A percentile compares a stretch with the other conserved stretches of the same genome.
These are phyloP conservation scores for Harmothoe impar DNA, from an alignment of 2,888 invertebrate species.

Conservation along the genomic window DNA sequence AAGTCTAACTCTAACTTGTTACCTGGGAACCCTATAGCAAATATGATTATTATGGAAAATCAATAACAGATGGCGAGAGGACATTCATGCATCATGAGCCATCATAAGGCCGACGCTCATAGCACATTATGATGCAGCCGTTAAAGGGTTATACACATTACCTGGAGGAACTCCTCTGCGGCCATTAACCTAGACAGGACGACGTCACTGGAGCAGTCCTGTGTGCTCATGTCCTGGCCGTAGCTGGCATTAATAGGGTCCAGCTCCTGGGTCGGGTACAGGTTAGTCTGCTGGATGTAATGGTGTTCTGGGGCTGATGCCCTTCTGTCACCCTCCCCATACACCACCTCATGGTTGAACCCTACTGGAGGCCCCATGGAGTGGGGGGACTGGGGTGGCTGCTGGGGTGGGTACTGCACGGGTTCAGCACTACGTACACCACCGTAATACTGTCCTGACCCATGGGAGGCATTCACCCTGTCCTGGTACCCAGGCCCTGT, in stretches of 20 bases:
- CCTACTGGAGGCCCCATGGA: background rate
- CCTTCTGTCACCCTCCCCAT: too few species aligned
- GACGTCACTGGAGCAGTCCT: constrained; percentile 56
- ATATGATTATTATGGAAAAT: too few species aligned
- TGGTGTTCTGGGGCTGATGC: background rate
- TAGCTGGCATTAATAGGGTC: background rate
- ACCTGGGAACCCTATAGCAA: too few species aligned
- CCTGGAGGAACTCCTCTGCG: constrained; percentile 68
- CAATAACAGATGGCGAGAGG: too few species aligned
- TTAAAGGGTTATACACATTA: too few species aligned
- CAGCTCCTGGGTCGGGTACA: background rate
- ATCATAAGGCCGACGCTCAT: too few species aligned
- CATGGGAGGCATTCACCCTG: background rate
- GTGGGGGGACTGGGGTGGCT: background rate
- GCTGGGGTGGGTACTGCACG: background rate
- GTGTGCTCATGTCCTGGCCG: background rate
- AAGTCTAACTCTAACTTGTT: too few species aligned
- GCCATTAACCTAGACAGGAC: constrained; percentile 64
- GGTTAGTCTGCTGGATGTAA: background rate
- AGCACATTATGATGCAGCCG: too few species aligned
- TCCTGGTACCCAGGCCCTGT: background rate
- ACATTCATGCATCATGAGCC: too few species aligned
- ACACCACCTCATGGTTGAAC: too few species aligned
- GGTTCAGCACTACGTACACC: background rate
- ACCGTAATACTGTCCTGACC: background rate